Conservation (phyloP, 2,113 vertebrate genomes). For the Oncorhynchus keta region DNA sequence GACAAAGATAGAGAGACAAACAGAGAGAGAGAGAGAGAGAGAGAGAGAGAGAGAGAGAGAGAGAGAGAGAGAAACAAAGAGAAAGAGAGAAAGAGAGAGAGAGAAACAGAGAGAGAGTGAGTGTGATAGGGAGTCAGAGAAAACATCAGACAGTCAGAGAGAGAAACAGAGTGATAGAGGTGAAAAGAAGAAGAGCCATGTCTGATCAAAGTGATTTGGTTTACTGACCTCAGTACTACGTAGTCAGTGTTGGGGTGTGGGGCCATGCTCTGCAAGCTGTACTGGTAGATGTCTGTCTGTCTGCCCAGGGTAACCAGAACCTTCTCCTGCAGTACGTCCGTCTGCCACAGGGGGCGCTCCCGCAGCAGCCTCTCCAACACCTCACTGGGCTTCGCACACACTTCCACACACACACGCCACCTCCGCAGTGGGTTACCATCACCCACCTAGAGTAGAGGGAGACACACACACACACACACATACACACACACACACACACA, state of each 20-base stretch:
- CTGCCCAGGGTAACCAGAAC: constrained; percentile 87
- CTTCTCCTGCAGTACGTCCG: constrained; percentile 88
- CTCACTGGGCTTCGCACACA: constrained; percentile 84
- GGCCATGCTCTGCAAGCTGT: constrained; percentile 87
- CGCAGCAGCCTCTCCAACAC: constrained; percentile 89
- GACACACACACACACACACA: neutral
- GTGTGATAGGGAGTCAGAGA: neutral
- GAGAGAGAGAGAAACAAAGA: neutral
- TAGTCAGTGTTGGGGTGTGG: constrained; percentile 90
- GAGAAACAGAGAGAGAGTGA: neutral
- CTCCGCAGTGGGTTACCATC: constrained; percentile 88
- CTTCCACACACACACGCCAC: constrained; percentile 88
- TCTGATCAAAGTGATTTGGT: too few relatives aligned
- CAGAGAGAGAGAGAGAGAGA: neutral
- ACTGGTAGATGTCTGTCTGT: constrained; percentile 92
- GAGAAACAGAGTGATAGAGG: too few relatives aligned
- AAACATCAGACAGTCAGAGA: too few relatives aligned
- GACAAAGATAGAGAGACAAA: too few relatives aligned
- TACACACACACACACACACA: neutral
- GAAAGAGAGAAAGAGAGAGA: too few relatives aligned
- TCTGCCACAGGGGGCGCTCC: constrained; percentile 92
- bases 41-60: too few relatives aligned
- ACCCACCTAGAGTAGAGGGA: constrained; percentile 77
- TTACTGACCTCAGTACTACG: constrained; percentile 88
- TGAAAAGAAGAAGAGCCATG: too few relatives aligned